These are phyloP conservation scores for Rhincodon typus DNA, from an alignment of 2,797 vertebrate genomes.

Conservation along the genomic window DNA sequence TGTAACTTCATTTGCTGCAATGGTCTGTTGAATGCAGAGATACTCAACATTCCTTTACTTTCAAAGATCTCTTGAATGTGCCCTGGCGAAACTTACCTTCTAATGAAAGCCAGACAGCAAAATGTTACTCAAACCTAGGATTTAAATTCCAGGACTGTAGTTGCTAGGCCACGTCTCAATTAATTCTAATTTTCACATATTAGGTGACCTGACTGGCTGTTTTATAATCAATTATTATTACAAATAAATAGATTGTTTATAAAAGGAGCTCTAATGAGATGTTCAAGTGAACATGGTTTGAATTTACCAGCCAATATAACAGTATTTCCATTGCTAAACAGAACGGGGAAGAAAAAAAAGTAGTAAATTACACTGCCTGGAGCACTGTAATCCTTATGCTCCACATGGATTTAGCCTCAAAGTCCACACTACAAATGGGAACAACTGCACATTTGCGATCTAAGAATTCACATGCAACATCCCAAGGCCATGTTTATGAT, in stretches of 20 bases:
- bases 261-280: constrained; percentile 5
- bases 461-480: not conserved
- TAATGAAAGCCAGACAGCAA: not conserved
- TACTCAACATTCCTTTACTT: not conserved
- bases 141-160: constrained; percentile 20
- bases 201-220: not conserved
- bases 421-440: not conserved
- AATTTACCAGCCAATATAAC: not conserved
- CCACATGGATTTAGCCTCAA: not conserved
- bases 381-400: constrained; percentile 12
- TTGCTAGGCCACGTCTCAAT: not conserved
- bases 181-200: constrained; percentile 3
- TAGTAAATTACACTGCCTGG: not conserved
- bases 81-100: not conserved
- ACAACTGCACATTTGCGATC: constrained; percentile 23
- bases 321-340: constrained; percentile 16
- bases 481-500: constrained; percentile 29
- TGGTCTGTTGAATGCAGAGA: not conserved
- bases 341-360: not conserved
- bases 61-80: not conserved
- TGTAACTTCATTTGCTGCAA: not conserved
- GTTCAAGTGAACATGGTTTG: not conserved
- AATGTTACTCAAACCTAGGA: not conserved
- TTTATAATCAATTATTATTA: constrained; percentile 21
- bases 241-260: not conserved